Evolutionary conservation across 2,797 vertebrate species (phyloP).

Genomic region (Synaphobranchus kaupii): DNA sequence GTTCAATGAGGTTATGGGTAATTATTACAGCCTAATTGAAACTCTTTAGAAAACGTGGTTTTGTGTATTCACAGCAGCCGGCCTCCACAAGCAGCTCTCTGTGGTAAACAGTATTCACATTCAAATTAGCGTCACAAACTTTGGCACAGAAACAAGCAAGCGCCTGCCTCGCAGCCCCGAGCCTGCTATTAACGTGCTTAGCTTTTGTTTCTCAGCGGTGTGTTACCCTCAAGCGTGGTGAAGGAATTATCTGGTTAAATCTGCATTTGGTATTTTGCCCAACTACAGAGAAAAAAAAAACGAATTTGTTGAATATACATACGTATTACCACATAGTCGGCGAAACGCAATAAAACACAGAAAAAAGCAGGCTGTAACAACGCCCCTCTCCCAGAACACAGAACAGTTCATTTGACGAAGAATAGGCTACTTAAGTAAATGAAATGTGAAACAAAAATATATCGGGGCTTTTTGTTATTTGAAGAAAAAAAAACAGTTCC

Average conservation of each 20-base stretch:
- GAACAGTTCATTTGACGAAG: neutral
- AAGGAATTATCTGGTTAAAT: slow-evolving; percentile 66
- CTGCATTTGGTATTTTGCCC: slow-evolving; percentile 63
- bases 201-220: slow-evolving; percentile 60
- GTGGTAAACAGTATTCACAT: slow-evolving; percentile 77
- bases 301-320: slow-evolving; percentile 35
- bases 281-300: slow-evolving; percentile 25
- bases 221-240: slow-evolving; percentile 72
- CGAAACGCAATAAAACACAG: slow-evolving; percentile 30
- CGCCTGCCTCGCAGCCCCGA: slow-evolving; percentile 58
- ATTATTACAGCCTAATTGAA: slow-evolving; percentile 72
- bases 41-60: slow-evolving; percentile 60
- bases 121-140: slow-evolving; percentile 77
- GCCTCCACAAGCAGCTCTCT: slow-evolving; percentile 65
- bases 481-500: neutral
- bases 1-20: slow-evolving; percentile 54
- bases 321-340: slow-evolving; percentile 10
- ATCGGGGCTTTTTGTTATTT: neutral
- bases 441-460: neutral
- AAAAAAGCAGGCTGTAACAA: neutral
- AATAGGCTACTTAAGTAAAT: neutral
- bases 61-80: slow-evolving; percentile 62
- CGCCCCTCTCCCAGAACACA: neutral
- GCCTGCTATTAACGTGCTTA: slow-evolving; percentile 52
- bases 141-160: slow-evolving; percentile 71